These are phyloP conservation scores for Lasioglossum figueresi DNA, from an alignment of 2,888 invertebrate genomes.

Conservation along the genomic window DNA sequence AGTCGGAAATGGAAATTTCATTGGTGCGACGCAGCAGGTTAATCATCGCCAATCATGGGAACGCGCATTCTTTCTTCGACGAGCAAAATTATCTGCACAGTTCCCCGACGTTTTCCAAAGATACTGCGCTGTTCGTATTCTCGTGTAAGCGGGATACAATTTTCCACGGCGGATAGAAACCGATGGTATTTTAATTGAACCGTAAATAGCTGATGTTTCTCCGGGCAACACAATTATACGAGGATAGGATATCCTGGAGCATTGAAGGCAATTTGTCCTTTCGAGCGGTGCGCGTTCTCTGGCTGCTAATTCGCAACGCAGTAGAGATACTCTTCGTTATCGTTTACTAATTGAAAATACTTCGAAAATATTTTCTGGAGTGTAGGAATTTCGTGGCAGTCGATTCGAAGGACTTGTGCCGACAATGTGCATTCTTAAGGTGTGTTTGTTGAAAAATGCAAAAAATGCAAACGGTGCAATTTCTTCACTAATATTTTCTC, in stretches of 20 bases:
- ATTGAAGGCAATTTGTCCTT: conserved; percentile 58
- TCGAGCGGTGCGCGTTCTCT: conserved; percentile 27
- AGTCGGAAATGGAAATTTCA: neutral
- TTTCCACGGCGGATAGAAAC: conserved; percentile 36
- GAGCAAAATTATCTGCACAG: conserved; percentile 26
- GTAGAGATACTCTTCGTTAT: conserved; percentile 59
- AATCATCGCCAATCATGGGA: conserved; percentile 29
- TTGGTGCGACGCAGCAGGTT: neutral
- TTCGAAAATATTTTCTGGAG: conserved; percentile 28
- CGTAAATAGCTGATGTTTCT: conserved; percentile 49
- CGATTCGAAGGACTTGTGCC: neutral
- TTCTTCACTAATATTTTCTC: neutral
- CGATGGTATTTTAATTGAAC: conserved; percentile 65
- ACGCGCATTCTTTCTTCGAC: conserved; percentile 19
- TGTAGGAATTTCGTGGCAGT: conserved; percentile 36
- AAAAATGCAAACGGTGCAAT: neutral
- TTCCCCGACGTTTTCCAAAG: neutral
- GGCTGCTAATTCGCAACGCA: conserved; percentile 62
- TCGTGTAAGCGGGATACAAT: conserved; percentile 30
- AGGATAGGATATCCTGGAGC: conserved; percentile 45
- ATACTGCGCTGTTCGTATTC: conserved; percentile 27
- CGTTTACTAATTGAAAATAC: conserved; percentile 61
- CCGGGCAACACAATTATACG: conserved; percentile 42
- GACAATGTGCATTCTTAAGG: neutral
- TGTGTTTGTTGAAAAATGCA: neutral